These are phyloP conservation scores for Poecile montanus DNA, from an alignment of 2,797 vertebrate species.

Conservation along the genomic window DNA sequence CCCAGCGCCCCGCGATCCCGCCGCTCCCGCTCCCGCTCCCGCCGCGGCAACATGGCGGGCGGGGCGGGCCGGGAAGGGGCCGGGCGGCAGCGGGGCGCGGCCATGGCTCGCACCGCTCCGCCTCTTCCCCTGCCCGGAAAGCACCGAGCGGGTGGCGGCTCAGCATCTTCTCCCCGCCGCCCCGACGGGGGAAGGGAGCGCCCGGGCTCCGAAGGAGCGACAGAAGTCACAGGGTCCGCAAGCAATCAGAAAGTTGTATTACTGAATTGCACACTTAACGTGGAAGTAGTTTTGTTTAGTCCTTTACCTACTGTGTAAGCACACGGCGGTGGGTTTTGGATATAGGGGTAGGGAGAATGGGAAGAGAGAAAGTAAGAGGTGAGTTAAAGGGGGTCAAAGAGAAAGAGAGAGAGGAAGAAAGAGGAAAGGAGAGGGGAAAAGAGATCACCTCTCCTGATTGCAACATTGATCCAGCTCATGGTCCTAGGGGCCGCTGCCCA, in stretches of 20 bases:
- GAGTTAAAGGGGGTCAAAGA: neutral
- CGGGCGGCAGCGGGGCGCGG: neutral
- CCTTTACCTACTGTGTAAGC: neutral
- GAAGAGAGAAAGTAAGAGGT: neutral
- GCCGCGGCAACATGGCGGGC: neutral
- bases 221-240: neutral
- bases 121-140: neutral
- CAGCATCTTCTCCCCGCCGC: fast-evolving
- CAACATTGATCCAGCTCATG: neutral
- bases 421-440: neutral
- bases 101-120: fast-evolving
- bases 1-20: neutral
- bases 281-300: neutral
- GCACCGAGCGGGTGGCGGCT: too few relatives aligned
- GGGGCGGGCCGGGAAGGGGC: neutral
- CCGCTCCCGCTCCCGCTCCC: neutral
- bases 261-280: neutral
- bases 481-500: fast-evolving
- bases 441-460: neutral
- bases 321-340: neutral
- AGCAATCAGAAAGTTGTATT: neutral
- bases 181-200: fast-evolving
- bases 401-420: neutral
- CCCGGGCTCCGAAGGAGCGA: too few relatives aligned
- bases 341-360: neutral